Percentiles rank a stretch among this genome's conserved stretches.
Evolutionary conservation across 2,113 vertebrate genomes (phyloP).

Genomic region (Conger conger): DNA sequence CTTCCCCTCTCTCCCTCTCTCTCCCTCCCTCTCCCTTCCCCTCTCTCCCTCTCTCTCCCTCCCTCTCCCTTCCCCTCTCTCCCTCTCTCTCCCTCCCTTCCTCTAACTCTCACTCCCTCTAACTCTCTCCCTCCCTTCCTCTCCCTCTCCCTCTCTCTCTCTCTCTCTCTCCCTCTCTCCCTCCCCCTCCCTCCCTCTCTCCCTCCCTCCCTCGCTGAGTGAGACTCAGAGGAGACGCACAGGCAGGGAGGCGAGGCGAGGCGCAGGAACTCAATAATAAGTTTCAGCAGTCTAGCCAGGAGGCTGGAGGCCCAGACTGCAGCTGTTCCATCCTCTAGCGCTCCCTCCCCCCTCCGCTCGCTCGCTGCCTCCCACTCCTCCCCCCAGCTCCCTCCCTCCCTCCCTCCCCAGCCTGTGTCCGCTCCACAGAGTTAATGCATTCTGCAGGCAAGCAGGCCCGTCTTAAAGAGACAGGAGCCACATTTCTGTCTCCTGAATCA

Average conservation of each 20-base stretch:
- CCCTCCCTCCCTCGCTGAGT: constrained; percentile 44
- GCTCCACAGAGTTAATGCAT: constrained; percentile 83
- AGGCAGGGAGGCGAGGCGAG: constrained; percentile 76
- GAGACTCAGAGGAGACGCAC: constrained; percentile 72
- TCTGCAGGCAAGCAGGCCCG: constrained; percentile 76
- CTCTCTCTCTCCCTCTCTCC: constrained; percentile 43
- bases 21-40: constrained; percentile 18
- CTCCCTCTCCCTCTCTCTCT: constrained; percentile 27
- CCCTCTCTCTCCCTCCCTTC: constrained; percentile 32
- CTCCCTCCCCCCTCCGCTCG: constrained; percentile 46
- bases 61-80: constrained; percentile 33
- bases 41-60: constrained; percentile 13
- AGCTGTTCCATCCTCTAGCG: constrained; percentile 75
- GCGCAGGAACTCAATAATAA: constrained; percentile 90
- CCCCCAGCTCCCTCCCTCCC: constrained; percentile 43
- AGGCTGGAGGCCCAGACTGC: constrained; percentile 89
- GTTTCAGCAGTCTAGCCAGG: constrained; percentile 90
- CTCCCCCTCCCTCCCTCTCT: constrained; percentile 42
- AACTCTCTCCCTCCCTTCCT: constrained; percentile 37
- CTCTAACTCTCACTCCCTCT: constrained; percentile 13
- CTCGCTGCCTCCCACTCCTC: constrained; percentile 40
- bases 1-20: too few relatives aligned
- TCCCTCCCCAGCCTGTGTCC: constrained; percentile 69
- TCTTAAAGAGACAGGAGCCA: constrained; percentile 77
- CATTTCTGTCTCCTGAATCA: constrained; percentile 77